Evolutionary conservation across 1,140 invertebrate genomes (phyloP), one percentile per base, ranked within the genome.

Genomic region (Drosophila biarmipes): DNA sequence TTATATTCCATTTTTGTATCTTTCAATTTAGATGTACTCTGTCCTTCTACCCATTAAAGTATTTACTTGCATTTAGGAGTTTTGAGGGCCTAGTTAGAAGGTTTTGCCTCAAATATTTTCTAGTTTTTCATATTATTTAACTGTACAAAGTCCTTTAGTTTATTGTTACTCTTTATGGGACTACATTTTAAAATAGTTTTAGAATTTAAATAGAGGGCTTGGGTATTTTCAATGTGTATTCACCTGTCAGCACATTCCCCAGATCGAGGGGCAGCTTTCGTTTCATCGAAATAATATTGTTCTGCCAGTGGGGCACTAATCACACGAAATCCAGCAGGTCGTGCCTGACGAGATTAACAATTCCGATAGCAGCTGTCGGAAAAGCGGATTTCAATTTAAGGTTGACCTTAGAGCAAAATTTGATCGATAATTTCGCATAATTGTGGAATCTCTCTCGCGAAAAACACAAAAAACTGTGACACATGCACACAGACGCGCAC

Each of bases 391-490:
- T 89, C 85, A 90, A 85, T 90, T 85, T 75, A 86, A 90, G 51
- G 67, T 74, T 90, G 87, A 90, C 86, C 87, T 90, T 89, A 89
- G 48, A 73, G 56, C 38, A 76, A 72, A 80, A 89, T 89, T 87
- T 90, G 81, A 90, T 90, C 87, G 87, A 90, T 90, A 90, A 84
- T 90, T 90, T 90, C 87, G 78, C 87, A 90, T 90, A 90, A 90
- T 87, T 90, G 81, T 64, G 73, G 46, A 64, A 29, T 61, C 54
- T 73, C 43, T 61, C 29, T 27, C 21, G 21, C 31, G 10, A 34
- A n/a, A 19, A 14, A 29, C 17, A 42, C 63, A 24, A 61, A 48
- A 37, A 46, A 53, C 61, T 78, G 62, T 80, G 82, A 81, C 82
- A 85, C 80, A 86, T 72, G 61, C 27, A 53, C 38, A 63, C 49